Evolutionary conservation across 2,888 invertebrate genomes (phyloP).

Genomic region (Drepana falcataria): DNA sequence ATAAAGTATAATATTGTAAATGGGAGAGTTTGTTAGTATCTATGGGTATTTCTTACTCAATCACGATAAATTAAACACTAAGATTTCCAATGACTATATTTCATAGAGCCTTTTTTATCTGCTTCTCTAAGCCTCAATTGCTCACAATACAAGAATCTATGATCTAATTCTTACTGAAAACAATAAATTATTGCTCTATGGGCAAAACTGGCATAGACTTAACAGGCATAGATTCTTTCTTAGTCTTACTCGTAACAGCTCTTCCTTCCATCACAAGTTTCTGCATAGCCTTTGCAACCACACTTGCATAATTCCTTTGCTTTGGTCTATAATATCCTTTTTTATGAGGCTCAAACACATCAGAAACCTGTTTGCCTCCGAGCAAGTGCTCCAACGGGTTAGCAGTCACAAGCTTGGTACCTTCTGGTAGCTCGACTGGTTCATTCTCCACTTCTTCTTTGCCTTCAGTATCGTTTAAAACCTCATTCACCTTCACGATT

Average conservation of each 20-base stretch:
- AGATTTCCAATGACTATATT: too few species aligned
- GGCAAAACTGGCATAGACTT: slow-evolving; percentile 1
- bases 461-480: slow-evolving; percentile 13
- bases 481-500: slow-evolving; percentile 53
- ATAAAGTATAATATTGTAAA: too few species aligned
- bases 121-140: too few species aligned
- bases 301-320: slow-evolving; percentile 33
- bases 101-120: too few species aligned
- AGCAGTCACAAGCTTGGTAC: slow-evolving; percentile 48
- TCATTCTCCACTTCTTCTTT: slow-evolving; percentile 4
- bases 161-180: neutral
- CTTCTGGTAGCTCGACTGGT: slow-evolving; percentile 41
- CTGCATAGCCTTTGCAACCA: slow-evolving; percentile 44
- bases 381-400: slow-evolving; percentile 63
- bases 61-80: too few species aligned
- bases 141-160: too few species aligned
- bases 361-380: slow-evolving; percentile 31
- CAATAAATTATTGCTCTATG: neutral
- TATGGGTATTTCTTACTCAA: too few species aligned
- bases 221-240: slow-evolving; percentile 6
- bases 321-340: slow-evolving; percentile 48
- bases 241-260: slow-evolving; percentile 3
- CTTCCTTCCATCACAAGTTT: slow-evolving; percentile 25
- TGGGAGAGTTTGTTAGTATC: too few species aligned
- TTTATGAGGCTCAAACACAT: slow-evolving; percentile 24